Percentiles rank a stretch among this genome's conserved stretches.
Conservation (phyloP, 2,113 vertebrate genomes). For the Okapia johnstoni region DNA sequence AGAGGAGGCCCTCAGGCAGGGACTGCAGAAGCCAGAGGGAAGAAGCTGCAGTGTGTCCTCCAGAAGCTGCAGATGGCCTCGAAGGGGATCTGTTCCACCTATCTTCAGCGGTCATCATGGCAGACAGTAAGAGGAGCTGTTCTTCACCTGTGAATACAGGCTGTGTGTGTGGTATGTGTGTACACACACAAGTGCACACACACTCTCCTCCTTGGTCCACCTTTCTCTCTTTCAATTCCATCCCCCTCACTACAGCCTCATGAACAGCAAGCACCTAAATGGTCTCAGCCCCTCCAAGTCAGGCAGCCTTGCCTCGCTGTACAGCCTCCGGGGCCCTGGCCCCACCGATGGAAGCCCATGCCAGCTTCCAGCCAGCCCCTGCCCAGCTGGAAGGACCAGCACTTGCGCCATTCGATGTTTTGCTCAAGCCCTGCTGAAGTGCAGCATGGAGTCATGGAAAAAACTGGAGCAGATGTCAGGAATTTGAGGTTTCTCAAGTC, state of each 20-base stretch:
- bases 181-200: not conserved
- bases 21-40: not conserved
- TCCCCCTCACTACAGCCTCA: not conserved
- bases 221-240: not conserved
- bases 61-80: not conserved
- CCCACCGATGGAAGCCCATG: not conserved
- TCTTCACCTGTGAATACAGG: not conserved
- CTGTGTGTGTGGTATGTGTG: not conserved
- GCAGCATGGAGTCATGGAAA: not conserved
- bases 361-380: not conserved
- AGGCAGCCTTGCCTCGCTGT: accelerated
- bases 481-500: not conserved
- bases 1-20: not conserved
- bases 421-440: not conserved
- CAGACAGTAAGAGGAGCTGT: no score
- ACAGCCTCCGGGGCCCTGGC: not conserved
- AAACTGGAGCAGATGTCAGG: not conserved
- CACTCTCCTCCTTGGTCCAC: not conserved
- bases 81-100: not conserved
- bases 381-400: not conserved
- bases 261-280: not conserved
- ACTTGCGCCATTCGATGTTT: not conserved
- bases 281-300: not conserved
- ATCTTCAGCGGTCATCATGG: no score
- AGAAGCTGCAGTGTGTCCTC: not conserved